Percentiles rank a stretch among this genome's conserved stretches.
These are phyloP conservation scores for Capreolus pygargus DNA, from an alignment of 2,113 vertebrate species.

Conservation along the genomic window DNA sequence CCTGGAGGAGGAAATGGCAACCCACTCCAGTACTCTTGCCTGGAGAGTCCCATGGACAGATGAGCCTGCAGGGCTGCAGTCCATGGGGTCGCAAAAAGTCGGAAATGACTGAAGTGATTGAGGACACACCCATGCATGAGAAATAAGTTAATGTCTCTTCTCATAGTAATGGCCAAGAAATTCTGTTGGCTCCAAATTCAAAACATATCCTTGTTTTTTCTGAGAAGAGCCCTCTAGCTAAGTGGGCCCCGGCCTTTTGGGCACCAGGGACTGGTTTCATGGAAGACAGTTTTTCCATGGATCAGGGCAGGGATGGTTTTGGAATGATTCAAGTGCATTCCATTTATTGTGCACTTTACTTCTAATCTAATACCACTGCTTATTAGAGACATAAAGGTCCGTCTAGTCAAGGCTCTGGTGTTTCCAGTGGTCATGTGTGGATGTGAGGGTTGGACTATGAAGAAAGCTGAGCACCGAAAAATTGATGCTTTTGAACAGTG, in stretches of 20 bases:
- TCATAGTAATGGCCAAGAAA: background rate
- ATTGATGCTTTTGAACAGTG: background rate
- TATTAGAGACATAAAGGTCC: too few relatives aligned
- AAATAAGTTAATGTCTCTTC: background rate
- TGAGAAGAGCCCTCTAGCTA: background rate
- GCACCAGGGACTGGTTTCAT: background rate
- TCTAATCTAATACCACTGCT: background rate
- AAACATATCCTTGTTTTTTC: background rate
- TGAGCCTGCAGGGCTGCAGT: background rate
- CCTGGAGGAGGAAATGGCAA: background rate
- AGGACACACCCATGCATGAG: background rate
- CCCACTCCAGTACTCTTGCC: background rate
- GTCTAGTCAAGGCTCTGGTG: too few relatives aligned
- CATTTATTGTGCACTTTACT: background rate
- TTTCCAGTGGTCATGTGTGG: too few relatives aligned
- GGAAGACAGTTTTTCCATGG: background rate
- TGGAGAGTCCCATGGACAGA: background rate
- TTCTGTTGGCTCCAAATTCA: background rate
- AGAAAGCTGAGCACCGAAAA: fast-evolving
- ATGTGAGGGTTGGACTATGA: too few relatives aligned
- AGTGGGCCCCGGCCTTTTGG: background rate
- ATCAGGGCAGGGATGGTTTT: background rate
- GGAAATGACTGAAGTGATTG: background rate
- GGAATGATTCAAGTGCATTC: background rate
- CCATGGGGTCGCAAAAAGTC: background rate